Percentiles rank a stretch among this genome's conserved stretches.
Conservation (phyloP, 2,113 vertebrate genomes). For the Parus major region DNA sequence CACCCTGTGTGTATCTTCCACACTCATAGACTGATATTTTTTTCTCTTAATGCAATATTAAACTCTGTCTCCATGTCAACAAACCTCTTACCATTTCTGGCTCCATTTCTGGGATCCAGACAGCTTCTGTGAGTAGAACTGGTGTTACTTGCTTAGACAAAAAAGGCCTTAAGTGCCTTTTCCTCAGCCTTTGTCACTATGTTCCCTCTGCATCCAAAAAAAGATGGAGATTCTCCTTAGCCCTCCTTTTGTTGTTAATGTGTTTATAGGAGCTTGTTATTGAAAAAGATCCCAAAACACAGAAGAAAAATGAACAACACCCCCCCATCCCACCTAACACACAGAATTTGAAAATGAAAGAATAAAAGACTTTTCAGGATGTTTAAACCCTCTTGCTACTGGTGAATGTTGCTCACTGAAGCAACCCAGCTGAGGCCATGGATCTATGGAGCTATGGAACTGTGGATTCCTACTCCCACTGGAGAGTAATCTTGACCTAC, state of each 20-base stretch:
- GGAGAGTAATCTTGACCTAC: background rate
- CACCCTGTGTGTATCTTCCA: background rate
- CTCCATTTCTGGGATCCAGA: background rate
- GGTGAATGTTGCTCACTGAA: background rate
- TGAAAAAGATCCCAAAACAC: rapidly evolving
- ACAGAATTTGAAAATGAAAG: background rate
- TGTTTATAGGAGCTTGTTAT: background rate
- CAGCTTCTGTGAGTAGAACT: background rate
- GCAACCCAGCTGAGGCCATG: background rate
- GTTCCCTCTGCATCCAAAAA: background rate
- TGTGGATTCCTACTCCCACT: background rate
- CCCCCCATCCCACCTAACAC: no score
- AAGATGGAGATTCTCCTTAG: background rate
- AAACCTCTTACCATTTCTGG: background rate
- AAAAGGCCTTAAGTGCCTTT: background rate
- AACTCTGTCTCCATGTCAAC: background rate
- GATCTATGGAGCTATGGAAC: background rate
- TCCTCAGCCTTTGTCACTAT: background rate
- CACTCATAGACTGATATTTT: no score
- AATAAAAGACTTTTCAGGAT: background rate
- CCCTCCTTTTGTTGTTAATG: background rate
- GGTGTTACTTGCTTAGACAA: background rate
- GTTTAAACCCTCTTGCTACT: background rate
- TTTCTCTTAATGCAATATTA: background rate
- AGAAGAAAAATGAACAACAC: background rate